phyloP scores from a whole-genome alignment of 2,888 invertebrate genomes.

The Cartodere bifasciata region DNA sequence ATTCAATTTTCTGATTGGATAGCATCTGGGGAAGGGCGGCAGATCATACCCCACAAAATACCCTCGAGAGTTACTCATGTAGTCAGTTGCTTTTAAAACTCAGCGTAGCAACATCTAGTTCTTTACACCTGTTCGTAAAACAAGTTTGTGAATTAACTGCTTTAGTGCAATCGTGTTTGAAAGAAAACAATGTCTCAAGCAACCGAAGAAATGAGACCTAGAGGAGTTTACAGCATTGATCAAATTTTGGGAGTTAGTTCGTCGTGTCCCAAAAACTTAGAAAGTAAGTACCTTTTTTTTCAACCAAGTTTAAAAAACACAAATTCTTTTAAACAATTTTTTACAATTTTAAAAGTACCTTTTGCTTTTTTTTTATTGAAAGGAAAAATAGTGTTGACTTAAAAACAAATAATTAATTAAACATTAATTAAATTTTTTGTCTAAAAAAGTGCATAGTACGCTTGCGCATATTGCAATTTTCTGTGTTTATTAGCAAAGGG shows the following conservation, averaged over 20 bases:
- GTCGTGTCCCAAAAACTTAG: slow-evolving; percentile 18
- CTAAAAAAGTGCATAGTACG: too few relatives aligned
- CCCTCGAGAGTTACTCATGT: slow-evolving; percentile 21
- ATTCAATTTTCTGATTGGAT: slow-evolving; percentile 21
- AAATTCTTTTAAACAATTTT: too few relatives aligned
- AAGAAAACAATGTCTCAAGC: slow-evolving; percentile 23
- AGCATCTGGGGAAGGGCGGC: slow-evolving; percentile 20
- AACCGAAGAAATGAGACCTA: slow-evolving; percentile 28
- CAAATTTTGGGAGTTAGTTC: slow-evolving; percentile 33
- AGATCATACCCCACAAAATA: slow-evolving; percentile 19
- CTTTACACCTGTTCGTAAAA: slow-evolving; percentile 3
- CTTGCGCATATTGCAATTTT: too few relatives aligned
- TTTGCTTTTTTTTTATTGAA: too few relatives aligned
- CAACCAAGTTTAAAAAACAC: too few relatives aligned
- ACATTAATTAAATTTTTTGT: too few relatives aligned
- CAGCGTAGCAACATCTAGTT: slow-evolving; percentile 6
- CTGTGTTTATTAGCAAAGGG: too few relatives aligned
- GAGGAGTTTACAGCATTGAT: slow-evolving; percentile 35
- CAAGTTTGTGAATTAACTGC: slow-evolving; percentile 2
- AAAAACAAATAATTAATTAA: too few relatives aligned
- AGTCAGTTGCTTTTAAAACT: slow-evolving; percentile 21
- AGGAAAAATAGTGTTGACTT: too few relatives aligned
- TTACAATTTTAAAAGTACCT: too few relatives aligned
- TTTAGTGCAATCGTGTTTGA: slow-evolving; percentile 9
- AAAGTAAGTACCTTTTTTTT: slow-evolving; percentile 28